A percentile compares a stretch with the other conserved stretches of the same genome.
These are phyloP conservation scores for Microplitis deprimator DNA, from an alignment of 2,888 invertebrate genomes.

Conservation along the genomic window DNA sequence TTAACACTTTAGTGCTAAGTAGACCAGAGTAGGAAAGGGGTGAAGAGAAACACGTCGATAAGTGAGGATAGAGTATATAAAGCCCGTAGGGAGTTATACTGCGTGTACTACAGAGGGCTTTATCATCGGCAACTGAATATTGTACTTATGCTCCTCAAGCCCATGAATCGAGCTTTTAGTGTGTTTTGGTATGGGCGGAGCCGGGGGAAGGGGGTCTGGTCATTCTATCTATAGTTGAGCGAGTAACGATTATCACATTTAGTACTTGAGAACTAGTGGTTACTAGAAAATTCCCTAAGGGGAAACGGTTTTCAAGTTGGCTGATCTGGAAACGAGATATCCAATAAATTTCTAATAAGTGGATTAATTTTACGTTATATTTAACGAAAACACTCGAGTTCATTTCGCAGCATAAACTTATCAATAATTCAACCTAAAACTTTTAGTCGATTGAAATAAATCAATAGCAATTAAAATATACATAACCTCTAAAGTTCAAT, in stretches of 20 bases:
- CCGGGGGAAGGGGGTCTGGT: not conserved
- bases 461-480: not conserved
- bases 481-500: too few relatives aligned
- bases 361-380: conserved; percentile 2
- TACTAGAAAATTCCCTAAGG: conserved; percentile 29
- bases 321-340: conserved; percentile 4
- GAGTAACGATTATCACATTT: conserved; percentile 59
- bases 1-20: conserved; percentile 31
- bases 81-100: conserved; percentile 32
- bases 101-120: conserved; percentile 26
- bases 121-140: conserved; percentile 26
- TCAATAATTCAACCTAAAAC: not conserved
- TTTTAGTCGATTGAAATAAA: not conserved
- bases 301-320: conserved; percentile 10
- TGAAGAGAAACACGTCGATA: conserved; percentile 23
- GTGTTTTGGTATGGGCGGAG: not conserved
- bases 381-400: not conserved
- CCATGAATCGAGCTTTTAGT: conserved; percentile 27
- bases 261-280: conserved; percentile 50
- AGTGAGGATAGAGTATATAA: conserved; percentile 25
- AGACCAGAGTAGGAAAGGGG: conserved; percentile 1
- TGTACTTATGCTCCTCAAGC: conserved; percentile 19
- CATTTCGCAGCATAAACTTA: not conserved
- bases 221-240: conserved; percentile 38
- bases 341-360: conserved; percentile 1